Conservation (phyloP, 1,140 invertebrate genomes). For the Pissodes strobi region DNA sequence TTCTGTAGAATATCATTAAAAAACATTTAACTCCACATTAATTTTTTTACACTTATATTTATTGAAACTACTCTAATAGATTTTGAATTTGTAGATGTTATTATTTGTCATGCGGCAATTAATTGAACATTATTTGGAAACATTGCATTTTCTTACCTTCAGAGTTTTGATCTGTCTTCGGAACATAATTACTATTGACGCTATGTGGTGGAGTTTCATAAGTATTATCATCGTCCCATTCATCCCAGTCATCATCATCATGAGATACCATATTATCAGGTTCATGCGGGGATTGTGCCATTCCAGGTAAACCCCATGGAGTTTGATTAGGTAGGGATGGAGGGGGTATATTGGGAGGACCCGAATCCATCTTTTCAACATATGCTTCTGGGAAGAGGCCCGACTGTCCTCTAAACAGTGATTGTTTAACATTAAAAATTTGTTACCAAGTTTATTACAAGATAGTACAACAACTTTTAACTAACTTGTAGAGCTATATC, state of each 20-base stretch:
- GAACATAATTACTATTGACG: conserved; percentile 53
- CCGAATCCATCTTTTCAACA: conserved; percentile 64
- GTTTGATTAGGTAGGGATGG: conserved; percentile 56
- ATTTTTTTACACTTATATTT: no score
- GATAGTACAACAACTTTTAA: no score
- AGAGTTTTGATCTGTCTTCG: conserved; percentile 13
- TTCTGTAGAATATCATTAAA: conserved; percentile 4
- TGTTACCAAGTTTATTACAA: no score
- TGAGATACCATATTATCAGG: conserved; percentile 9
- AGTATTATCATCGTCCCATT: conserved; percentile 63
- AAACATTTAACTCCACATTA: no score
- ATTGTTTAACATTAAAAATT: no score
- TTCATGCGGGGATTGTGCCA: conserved; percentile 18
- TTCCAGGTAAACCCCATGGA: conserved; percentile 28
- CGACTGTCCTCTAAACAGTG: conserved; percentile 69
- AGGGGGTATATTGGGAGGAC: conserved; percentile 44
- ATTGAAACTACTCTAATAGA: no score
- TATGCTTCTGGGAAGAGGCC: conserved; percentile 94
- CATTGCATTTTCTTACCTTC: no score
- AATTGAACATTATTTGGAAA: no score
- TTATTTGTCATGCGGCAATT: no score
- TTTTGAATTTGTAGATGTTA: no score
- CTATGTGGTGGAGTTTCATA: conserved; percentile 63
- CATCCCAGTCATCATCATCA: conserved; percentile 66
- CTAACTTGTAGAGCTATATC: no score